phyloP scores from a whole-genome alignment of 2,797 vertebrate species.

The Microctenopoma steveboyesi region DNA sequence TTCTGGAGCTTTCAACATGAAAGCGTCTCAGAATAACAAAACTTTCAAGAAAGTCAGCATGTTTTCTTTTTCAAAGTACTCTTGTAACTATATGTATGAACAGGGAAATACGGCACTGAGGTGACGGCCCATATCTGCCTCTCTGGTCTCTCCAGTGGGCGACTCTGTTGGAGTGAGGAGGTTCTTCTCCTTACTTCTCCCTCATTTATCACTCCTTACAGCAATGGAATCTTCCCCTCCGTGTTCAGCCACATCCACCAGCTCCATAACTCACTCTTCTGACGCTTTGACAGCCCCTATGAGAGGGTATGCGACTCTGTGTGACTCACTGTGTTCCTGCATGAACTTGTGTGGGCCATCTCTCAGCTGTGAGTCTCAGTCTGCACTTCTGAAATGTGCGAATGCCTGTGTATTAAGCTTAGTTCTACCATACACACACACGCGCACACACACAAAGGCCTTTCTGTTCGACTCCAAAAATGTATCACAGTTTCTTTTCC shows the following conservation, averaged over 20 bases:
- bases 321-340: constrained; percentile 34
- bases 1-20: neutral
- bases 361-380: constrained; percentile 49
- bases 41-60: neutral
- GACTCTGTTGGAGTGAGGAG: constrained; percentile 46
- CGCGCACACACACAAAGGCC: constrained; percentile 52
- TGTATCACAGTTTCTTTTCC: constrained; percentile 68
- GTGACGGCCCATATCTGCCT: constrained; percentile 41
- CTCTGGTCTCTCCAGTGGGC: constrained; percentile 12
- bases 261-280: constrained; percentile 73
- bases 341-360: constrained; percentile 63
- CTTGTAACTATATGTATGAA: constrained; percentile 10
- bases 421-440: constrained; percentile 19
- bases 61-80: neutral
- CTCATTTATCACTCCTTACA: constrained; percentile 74
- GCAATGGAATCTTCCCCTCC: constrained; percentile 67
- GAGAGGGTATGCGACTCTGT: constrained; percentile 31
- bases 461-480: constrained; percentile 71
- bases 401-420: constrained; percentile 50
- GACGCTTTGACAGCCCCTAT: constrained; percentile 60
- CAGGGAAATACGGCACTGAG: constrained; percentile 2
- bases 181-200: constrained; percentile 46
- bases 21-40: neutral
- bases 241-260: constrained; percentile 72
- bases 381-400: constrained; percentile 40